Percentiles rank a stretch among this genome's conserved stretches.
Conservation (phyloP, 2,888 invertebrate genomes). For the Serripes groenlandicus region DNA sequence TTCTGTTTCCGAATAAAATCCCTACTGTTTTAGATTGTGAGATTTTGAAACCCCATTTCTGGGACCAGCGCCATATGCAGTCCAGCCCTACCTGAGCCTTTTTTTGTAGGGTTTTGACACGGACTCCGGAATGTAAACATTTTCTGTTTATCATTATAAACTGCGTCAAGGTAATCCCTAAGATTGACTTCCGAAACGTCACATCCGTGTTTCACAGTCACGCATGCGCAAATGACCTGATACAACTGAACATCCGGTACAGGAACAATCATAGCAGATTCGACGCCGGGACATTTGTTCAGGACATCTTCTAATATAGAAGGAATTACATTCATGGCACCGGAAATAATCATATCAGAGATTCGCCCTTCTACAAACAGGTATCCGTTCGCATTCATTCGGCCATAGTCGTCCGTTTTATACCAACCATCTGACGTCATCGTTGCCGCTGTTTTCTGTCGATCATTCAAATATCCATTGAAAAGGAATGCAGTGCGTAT, state of each 20-base stretch:
- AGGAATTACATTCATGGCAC: slow-evolving; percentile 44
- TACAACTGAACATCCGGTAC: slow-evolving; percentile 56
- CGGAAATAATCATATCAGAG: slow-evolving; percentile 42
- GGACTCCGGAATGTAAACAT: too few relatives aligned
- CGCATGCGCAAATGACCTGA: slow-evolving; percentile 69
- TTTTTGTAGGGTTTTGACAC: too few relatives aligned
- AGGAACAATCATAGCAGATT: slow-evolving; percentile 48
- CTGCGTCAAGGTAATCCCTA: not conserved
- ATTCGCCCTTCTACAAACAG: slow-evolving; percentile 48
- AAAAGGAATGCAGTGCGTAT: slow-evolving; percentile 22
- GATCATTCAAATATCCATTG: slow-evolving; percentile 45
- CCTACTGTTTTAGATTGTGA: too few relatives aligned
- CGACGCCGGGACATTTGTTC: slow-evolving; percentile 25
- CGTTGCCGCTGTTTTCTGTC: slow-evolving; percentile 15
- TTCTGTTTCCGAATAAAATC: too few relatives aligned
- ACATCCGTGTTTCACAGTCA: slow-evolving; percentile 39
- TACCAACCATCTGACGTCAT: slow-evolving; percentile 46
- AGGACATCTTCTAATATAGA: slow-evolving; percentile 36
- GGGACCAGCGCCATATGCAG: too few relatives aligned
- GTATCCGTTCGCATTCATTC: slow-evolving; percentile 24
- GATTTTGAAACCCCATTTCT: too few relatives aligned
- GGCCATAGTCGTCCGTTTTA: slow-evolving; percentile 51
- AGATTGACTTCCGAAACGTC: not conserved
- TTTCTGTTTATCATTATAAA: not conserved
- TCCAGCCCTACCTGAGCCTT: too few relatives aligned